Conservation (phyloP, 2,888 invertebrate species). For the Eupithecia abbreviata region DNA sequence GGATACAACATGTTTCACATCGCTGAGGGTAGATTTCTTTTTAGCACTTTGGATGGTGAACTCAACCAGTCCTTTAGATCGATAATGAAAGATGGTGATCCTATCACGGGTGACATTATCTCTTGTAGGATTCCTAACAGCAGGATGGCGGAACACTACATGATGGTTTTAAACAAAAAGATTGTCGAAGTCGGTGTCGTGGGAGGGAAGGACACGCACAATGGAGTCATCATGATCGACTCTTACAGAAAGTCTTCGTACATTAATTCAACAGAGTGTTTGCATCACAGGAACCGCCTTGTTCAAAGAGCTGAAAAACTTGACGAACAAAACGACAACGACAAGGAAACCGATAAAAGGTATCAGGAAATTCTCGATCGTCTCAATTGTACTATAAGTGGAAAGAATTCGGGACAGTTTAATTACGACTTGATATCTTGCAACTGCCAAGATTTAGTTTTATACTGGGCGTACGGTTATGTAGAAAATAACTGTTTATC, state of each 20-base stretch:
- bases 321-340: not conserved
- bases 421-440: not conserved
- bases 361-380: not conserved
- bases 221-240: not conserved
- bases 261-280: constrained; percentile 3
- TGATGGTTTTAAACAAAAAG: not conserved
- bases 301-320: not conserved
- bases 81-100: not conserved
- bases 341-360: not conserved
- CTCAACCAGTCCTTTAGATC: constrained; percentile 4
- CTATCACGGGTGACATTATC: not conserved
- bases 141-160: constrained; percentile 2
- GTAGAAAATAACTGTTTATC: not conserved
- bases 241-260: constrained; percentile 4
- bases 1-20: not conserved
- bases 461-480: not conserved
- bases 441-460: constrained; percentile 1
- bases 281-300: not conserved
- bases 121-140: not conserved
- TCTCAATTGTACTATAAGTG: not conserved
- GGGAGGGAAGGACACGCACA: not conserved
- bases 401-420: not conserved
- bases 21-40: not conserved
- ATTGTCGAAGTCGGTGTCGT: constrained; percentile 6
- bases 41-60: constrained; percentile 4